These are phyloP conservation scores for Melanotaenia maccullochi DNA, from an alignment of 2,797 vertebrate species.

Conservation along the genomic window DNA sequence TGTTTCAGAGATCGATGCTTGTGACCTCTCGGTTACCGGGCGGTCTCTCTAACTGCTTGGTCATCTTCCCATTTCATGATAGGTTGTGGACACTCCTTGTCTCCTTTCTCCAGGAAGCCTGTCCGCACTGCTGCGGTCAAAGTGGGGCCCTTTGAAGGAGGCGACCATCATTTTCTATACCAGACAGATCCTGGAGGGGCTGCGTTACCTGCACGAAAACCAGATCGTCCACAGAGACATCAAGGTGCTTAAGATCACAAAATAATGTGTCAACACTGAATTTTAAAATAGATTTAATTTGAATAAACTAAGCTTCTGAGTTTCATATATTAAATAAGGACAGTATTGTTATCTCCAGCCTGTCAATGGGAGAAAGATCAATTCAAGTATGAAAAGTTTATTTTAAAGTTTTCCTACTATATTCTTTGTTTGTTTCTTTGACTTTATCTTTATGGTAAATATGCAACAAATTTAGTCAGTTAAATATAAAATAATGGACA, in stretches of 20 bases:
- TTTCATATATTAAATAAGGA: too few species aligned
- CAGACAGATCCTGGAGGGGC: constrained; percentile 96
- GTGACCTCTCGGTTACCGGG: constrained; percentile 29
- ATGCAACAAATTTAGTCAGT: too few species aligned
- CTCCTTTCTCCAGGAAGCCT: constrained; percentile 89
- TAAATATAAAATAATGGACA: too few species aligned
- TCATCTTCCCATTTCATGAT: constrained; percentile 58
- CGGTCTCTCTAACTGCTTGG: constrained; percentile 54
- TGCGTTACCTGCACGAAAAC: constrained; percentile 97
- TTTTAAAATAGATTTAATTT: too few species aligned
- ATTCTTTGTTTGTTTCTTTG: too few species aligned
- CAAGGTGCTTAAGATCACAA: constrained; percentile 83
- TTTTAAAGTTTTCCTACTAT: too few species aligned
- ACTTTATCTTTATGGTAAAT: too few species aligned
- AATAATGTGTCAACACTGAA: too few species aligned
- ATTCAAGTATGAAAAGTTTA: too few species aligned
- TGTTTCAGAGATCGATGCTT: constrained; percentile 32
- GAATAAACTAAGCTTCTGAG: too few species aligned
- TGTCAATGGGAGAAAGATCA: too few species aligned
- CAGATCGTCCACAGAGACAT: constrained; percentile 99
- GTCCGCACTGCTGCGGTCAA: constrained; percentile 94
- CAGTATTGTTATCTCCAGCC: too few species aligned
- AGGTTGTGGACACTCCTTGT: constrained; percentile 59
- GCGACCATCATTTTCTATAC: constrained; percentile 99
- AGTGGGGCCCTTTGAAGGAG: constrained; percentile 98